Conservation (phyloP, 1,140 invertebrate species). For the Pseudomyrmex dendroicus region DNA sequence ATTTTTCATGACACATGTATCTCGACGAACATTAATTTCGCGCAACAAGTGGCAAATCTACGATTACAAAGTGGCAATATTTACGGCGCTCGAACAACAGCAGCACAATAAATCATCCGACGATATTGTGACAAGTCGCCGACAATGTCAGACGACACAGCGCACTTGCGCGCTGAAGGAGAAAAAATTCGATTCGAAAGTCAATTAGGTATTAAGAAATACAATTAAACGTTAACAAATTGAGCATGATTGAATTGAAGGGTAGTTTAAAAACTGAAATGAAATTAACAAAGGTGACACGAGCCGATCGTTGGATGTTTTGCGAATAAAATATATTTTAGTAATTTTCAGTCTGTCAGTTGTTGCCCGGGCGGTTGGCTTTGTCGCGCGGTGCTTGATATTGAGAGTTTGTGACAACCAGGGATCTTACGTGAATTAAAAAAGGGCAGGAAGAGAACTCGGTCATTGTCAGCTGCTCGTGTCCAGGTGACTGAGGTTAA, state of each 20-base stretch:
- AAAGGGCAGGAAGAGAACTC: too few species aligned
- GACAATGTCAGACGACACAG: background rate
- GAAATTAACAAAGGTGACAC: background rate
- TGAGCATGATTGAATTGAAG: background rate
- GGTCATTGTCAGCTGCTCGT: too few species aligned
- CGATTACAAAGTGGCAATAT: constrained; percentile 38
- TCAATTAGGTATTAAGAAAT: background rate
- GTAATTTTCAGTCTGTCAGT: too few species aligned
- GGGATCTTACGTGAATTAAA: too few species aligned
- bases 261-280: background rate
- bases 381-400: too few species aligned
- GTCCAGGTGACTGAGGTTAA: too few species aligned
- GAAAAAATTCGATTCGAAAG: background rate
- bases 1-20: background rate
- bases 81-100: background rate
- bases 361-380: too few species aligned
- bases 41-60: constrained; percentile 28
- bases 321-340: too few species aligned
- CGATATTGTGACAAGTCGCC: background rate
- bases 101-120: background rate
- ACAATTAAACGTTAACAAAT: background rate
- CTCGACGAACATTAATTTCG: constrained; percentile 16
- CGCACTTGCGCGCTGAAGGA: background rate
- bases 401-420: too few species aligned
- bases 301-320: too few species aligned